Evolutionary conservation across 2,113 vertebrate genomes (phyloP), one percentile per base, ranked within the genome.

Genomic region (Melanocharis versteri): DNA sequence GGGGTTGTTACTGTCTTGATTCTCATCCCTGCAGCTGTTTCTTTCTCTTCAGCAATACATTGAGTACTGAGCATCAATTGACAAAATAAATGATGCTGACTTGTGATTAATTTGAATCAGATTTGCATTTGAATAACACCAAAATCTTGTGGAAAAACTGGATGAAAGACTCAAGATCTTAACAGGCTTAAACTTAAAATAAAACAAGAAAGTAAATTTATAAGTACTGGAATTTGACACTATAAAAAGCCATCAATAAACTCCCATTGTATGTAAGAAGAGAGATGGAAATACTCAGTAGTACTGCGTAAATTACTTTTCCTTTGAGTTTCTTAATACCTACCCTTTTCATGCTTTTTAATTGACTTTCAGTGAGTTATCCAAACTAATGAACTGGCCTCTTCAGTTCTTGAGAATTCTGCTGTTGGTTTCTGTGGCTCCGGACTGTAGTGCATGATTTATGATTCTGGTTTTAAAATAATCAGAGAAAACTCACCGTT

Each of bases 61-160:
- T 51, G 33, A 71, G 64, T 40, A 94, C 87, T 86, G 94, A 86
- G 39, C 78, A 95, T 87, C 90, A 93, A 68, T 47, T 77, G 80
- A 80, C 60, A 93, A 93, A 94, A 92, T 88, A 90, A 47, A 65
- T 77, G 53, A 87, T 83, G 68, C 37, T 97, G 1, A 21, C 79
- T 89, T 88, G 48, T 87, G 88, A 87, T 92, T 83, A 92, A 96
- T 83, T 94, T 94, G 85, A 93, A 95, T 87, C 66, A 70, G 70
- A 84, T 93, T 82, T 93, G 57, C 90, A 93, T 94, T 78, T 94
- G 91, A 96, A 97, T 91, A 84, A 61, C 57, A 82, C 18, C 16
- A 61, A 85, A 73, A 45, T 87, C 66, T 93, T 96, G 24, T 76
- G 40, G 60, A 77, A 94, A 83, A 65, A 65, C 58, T 58, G 28